phyloP scores from a whole-genome alignment of 2,888 invertebrate genomes.

The Patella ulyssiponensis region DNA sequence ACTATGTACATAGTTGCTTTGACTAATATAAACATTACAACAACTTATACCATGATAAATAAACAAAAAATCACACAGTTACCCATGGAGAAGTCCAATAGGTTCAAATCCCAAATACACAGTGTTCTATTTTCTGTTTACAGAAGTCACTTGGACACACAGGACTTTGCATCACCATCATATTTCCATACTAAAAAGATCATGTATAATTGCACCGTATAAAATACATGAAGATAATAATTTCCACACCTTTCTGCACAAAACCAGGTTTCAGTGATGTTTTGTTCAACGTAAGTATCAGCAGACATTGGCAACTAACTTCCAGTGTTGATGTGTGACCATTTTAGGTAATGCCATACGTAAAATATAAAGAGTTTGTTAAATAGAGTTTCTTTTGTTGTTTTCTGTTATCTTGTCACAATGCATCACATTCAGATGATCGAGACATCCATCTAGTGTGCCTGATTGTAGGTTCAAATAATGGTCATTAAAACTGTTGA shows the following conservation, averaged over 20 bases:
- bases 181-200: slow-evolving; percentile 2
- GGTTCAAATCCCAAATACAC: slow-evolving; percentile 12
- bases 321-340: slow-evolving; percentile 13
- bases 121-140: slow-evolving; percentile 5
- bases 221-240: background rate
- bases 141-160: slow-evolving; percentile 7
- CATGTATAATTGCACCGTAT: slow-evolving; percentile 4
- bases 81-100: background rate
- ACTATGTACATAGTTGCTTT: slow-evolving; percentile 10
- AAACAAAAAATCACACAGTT: slow-evolving; percentile 9
- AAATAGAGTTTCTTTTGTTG: background rate
- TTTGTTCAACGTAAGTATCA: background rate
- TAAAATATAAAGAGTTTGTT: background rate
- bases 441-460: no score
- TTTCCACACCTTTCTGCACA: background rate
- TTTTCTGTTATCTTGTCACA: background rate
- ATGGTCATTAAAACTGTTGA: background rate
- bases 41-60: slow-evolving; percentile 2
- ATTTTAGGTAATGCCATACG: background rate
- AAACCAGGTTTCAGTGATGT: no score
- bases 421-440: no score
- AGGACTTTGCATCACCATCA: slow-evolving; percentile 4
- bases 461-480: no score
- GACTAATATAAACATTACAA: slow-evolving; percentile 11
- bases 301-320: background rate